Evolutionary conservation across 2,888 invertebrate genomes (phyloP), one percentile per base, ranked within the genome.

Genomic region (Callyntrura guangdongensis): DNA sequence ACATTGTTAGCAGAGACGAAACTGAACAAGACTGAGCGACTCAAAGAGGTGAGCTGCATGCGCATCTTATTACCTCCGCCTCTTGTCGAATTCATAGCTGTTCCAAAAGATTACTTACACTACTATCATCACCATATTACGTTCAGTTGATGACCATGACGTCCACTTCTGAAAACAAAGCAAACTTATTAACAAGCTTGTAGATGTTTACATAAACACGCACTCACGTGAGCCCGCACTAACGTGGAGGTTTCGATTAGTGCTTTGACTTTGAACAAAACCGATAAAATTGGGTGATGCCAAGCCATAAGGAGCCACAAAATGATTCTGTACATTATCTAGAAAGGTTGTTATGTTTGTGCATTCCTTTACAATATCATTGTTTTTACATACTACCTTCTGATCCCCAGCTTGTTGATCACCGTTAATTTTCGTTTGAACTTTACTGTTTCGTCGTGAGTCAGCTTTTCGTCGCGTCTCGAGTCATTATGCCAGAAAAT

Each of bases 361-460:
- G 36, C 45, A 36, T 85, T 85, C 12, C 49, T 77, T 22, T 56
- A 36, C 27, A 77, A 74, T 53, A 47, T 49, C 9, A 27, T 64
- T 64, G 22, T 6, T 86, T 20, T 17, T 86, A n/a, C 61, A 74
- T 14, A 86, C 74, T 69, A 53, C 56, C 56, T 25, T 17, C 53
- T 84, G 22, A 17, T 49, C 84, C 25, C 27, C 56, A 74, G 77
- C 86, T 47, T 77, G 77, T 77, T 79, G 12, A 47, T 86, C 77
- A 86, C 86, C 79, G 86, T 86, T 79, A 36, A 77, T 64, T 86
- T 84, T 27, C 22, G 25, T 74, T 45, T 74, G 20, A 74, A 74
- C 74, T n/a, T 74, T 45, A 17, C 36, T 67, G 9, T 67, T 22
- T 22, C n/a, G 67, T 22, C n/a, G 67, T 67, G n/a, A 67, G 67